These are phyloP conservation scores for Dryobota labecula DNA, from an alignment of 2,888 invertebrate species.

Conservation along the genomic window DNA sequence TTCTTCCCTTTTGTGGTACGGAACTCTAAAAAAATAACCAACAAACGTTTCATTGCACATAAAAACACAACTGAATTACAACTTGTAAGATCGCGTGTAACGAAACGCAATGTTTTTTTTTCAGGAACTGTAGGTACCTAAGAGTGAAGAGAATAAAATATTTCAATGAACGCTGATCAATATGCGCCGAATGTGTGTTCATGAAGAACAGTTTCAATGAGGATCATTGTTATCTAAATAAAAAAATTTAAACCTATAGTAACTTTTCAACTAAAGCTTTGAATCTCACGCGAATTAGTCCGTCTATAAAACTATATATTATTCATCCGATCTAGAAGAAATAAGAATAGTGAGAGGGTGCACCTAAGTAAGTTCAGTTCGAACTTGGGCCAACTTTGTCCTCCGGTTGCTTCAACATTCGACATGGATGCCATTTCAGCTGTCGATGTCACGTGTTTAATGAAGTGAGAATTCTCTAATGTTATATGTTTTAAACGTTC, in stretches of 20 bases:
- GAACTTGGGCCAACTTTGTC: neutral
- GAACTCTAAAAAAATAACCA: constrained; percentile 13
- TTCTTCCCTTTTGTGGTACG: too few relatives aligned
- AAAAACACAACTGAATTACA: constrained; percentile 14
- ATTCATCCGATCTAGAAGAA: neutral
- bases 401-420: neutral
- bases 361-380: neutral
- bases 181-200: neutral
- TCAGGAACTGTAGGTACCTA: constrained; percentile 2
- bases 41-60: constrained; percentile 28
- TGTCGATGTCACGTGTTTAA: constrained; percentile 45
- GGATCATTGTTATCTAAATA: neutral
- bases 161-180: constrained; percentile 59
- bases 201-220: neutral
- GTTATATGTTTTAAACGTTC: constrained; percentile 59
- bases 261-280: neutral
- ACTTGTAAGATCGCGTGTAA: constrained; percentile 27
- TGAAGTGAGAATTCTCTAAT: constrained; percentile 62
- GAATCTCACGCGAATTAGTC: neutral
- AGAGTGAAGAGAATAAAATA: constrained; percentile 59
- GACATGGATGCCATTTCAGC: neutral
- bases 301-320: neutral
- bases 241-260: neutral
- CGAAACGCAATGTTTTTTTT: constrained; percentile 27
- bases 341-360: neutral